Conservation (phyloP, 2,113 vertebrate genomes). For the Tangachromis dhanisi region DNA sequence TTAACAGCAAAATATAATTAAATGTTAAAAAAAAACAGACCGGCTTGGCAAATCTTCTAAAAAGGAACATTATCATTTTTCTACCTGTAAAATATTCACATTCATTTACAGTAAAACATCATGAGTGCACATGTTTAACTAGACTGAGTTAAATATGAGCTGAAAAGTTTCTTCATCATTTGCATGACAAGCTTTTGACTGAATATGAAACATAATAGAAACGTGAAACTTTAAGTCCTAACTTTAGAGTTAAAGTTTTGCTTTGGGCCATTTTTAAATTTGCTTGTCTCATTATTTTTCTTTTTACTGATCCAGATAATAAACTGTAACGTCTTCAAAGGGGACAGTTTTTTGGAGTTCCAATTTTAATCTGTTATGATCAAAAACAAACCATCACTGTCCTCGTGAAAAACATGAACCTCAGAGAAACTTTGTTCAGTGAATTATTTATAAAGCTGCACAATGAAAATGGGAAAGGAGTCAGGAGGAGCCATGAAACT, state of each 20-base stretch:
- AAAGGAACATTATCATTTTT: not conserved
- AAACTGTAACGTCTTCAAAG: not conserved
- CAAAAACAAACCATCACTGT: not conserved
- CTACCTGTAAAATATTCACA: not conserved
- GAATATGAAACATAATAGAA: not conserved
- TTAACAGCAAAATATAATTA: not conserved
- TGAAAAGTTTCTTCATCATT: not conserved
- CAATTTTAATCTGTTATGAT: not conserved
- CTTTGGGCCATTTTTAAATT: not conserved
- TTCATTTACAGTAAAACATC: not conserved
- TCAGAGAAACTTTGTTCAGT: not conserved
- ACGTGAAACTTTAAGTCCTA: not conserved
- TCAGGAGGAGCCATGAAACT: not conserved
- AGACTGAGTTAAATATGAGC: not conserved
- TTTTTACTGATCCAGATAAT: not conserved
- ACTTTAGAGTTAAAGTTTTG: not conserved
- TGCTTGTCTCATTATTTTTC: accelerated
- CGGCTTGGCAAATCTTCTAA: too few relatives aligned
- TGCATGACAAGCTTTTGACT: not conserved
- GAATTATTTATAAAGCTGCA: not conserved
- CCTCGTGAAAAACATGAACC: not conserved
- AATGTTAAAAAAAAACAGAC: too few relatives aligned
- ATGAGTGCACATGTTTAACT: not conserved
- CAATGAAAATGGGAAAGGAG: accelerated
- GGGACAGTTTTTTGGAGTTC: accelerated